Conservation (phyloP, 2,888 invertebrate species). For the Epiblema foenella region DNA sequence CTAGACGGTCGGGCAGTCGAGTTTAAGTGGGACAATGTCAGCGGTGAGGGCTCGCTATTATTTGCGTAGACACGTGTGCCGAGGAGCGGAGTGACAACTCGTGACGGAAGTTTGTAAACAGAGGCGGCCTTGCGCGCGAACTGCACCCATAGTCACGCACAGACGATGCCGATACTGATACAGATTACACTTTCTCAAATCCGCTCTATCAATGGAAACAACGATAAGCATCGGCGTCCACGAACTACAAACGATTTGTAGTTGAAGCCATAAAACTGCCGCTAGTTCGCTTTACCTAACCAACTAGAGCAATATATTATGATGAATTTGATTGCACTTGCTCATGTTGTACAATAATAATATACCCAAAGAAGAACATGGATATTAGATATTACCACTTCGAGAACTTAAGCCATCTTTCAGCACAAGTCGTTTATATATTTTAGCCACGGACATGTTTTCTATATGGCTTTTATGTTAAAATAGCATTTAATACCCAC, state of each 20-base stretch:
- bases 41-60: constrained; percentile 80
- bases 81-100: constrained; percentile 72
- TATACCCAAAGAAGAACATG: not conserved
- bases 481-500: not conserved
- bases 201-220: constrained; percentile 69
- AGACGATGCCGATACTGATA: constrained; percentile 63
- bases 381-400: not conserved
- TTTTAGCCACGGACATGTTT: constrained; percentile 9
- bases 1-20: constrained; percentile 72
- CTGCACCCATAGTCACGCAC: constrained; percentile 66
- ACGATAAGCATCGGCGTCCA: constrained; percentile 61
- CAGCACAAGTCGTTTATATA: not conserved
- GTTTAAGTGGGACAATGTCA: constrained; percentile 79
- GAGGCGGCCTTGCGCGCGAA: constrained; percentile 73
- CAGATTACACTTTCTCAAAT: constrained; percentile 63
- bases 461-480: constrained; percentile 1
- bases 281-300: constrained; percentile 4
- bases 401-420: constrained; percentile 8
- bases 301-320: not conserved
- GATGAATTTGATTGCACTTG: not conserved
- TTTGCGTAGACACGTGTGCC: constrained; percentile 80
- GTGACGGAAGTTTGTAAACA: constrained; percentile 84
- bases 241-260: constrained; percentile 53
- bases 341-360: not conserved
- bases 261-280: constrained; percentile 18